These are phyloP conservation scores for Crotophaga sulcirostris DNA, from an alignment of 2,113 vertebrate genomes.

Conservation along the genomic window DNA sequence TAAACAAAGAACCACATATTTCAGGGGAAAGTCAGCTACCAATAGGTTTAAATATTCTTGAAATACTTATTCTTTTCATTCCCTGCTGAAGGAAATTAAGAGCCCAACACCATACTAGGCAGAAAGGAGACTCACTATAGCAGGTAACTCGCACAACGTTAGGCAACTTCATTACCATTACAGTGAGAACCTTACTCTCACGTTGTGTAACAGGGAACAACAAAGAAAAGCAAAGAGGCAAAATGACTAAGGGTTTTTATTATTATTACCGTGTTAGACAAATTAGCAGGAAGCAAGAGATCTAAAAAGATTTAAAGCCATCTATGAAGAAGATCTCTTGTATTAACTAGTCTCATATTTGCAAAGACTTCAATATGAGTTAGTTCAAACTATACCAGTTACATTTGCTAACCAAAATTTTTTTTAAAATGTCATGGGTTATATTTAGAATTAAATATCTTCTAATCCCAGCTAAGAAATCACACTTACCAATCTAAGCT, in stretches of 20 bases:
- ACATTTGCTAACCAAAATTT: background rate
- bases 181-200: background rate
- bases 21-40: background rate
- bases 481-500: constrained; percentile 36
- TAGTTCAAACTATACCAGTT: background rate
- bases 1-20: background rate
- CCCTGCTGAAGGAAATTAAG: background rate
- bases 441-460: background rate
- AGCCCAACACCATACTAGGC: background rate
- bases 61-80: background rate
- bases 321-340: background rate
- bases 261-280: background rate
- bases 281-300: background rate
- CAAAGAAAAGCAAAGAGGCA: background rate
- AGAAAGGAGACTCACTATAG: background rate
- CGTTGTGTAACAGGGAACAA: background rate
- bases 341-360: background rate
- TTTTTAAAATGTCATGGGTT: background rate
- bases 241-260: background rate
- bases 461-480: background rate
- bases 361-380: background rate
- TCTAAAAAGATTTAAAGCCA: background rate
- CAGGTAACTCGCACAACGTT: background rate
- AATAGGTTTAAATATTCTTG: background rate
- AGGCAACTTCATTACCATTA: background rate